Evolutionary conservation across 1,140 invertebrate genomes (phyloP).

Genomic region (Drosophila gunungcola): DNA sequence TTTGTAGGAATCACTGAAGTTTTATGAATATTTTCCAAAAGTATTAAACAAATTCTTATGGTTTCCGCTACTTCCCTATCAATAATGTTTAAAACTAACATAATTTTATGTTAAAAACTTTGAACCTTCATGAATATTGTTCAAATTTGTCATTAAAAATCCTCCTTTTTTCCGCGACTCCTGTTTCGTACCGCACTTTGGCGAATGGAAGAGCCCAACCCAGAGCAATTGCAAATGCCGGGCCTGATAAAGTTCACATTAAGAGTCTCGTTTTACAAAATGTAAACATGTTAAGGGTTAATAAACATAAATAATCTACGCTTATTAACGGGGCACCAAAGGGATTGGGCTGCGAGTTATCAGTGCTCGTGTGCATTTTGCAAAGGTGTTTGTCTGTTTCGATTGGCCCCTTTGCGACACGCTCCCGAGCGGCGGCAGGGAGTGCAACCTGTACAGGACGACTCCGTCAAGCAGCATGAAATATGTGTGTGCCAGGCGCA

Average conservation of each 20-base stretch:
- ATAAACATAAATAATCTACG: constrained; percentile 85
- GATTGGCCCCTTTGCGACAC: constrained; percentile 52
- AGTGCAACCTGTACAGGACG: constrained; percentile 36
- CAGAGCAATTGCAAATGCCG: constrained; percentile 58
- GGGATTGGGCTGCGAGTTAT: constrained; percentile 57
- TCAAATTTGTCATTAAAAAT: too few relatives aligned
- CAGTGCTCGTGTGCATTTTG: constrained; percentile 74
- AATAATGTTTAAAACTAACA: too few relatives aligned
- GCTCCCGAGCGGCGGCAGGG: constrained; percentile 34
- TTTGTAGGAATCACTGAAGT: too few relatives aligned
- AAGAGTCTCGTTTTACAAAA: constrained; percentile 85
- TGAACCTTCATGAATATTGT: too few relatives aligned
- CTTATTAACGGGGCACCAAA: constrained; percentile 75
- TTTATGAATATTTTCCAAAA: too few relatives aligned
- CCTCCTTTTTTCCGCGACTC: not conserved
- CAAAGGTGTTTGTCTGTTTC: constrained; percentile 78
- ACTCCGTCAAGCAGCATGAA: constrained; percentile 60
- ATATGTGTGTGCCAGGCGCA: constrained; percentile 71
- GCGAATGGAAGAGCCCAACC: not conserved
- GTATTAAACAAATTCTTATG: too few relatives aligned
- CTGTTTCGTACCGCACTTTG: constrained; percentile 12
- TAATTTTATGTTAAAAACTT: too few relatives aligned
- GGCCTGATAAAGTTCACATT: constrained; percentile 84
- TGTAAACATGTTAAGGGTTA: constrained; percentile 85
- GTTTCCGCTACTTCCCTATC: too few relatives aligned